Evolutionary conservation across 2,888 invertebrate genomes (phyloP).

Genomic region (Rhodophaea formosa): DNA sequence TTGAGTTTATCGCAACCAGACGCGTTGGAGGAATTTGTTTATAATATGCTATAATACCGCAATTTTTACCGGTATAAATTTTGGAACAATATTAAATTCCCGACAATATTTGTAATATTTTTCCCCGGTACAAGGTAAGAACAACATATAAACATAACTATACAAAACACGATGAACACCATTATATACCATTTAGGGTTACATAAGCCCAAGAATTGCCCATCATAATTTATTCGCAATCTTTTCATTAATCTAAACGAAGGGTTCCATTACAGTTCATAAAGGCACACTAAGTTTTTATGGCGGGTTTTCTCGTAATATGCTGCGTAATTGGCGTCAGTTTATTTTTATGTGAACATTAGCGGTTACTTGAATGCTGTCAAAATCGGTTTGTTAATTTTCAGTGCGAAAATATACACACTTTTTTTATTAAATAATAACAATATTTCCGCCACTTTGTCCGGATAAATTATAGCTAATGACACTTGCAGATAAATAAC

Average conservation of each 20-base stretch:
- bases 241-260: not conserved
- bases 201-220: not conserved
- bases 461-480: no score
- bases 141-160: not conserved
- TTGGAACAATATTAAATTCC: no score
- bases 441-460: no score
- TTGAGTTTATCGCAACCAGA: no score
- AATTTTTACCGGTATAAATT: no score
- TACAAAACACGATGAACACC: not conserved
- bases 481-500: no score
- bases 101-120: no score
- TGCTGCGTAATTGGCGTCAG: not conserved
- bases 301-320: not conserved
- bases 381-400: not conserved
- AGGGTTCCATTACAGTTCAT: not conserved
- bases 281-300: not conserved
- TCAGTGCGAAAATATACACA: no score
- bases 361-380: not conserved
- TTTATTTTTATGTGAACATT: not conserved
- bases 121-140: no score
- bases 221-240: not conserved
- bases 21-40: no score
- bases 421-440: no score
- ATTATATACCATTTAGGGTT: not conserved
- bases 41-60: no score